phyloP scores from a whole-genome alignment of 2,888 invertebrate genomes.

The Boloria euphrosyne region DNA sequence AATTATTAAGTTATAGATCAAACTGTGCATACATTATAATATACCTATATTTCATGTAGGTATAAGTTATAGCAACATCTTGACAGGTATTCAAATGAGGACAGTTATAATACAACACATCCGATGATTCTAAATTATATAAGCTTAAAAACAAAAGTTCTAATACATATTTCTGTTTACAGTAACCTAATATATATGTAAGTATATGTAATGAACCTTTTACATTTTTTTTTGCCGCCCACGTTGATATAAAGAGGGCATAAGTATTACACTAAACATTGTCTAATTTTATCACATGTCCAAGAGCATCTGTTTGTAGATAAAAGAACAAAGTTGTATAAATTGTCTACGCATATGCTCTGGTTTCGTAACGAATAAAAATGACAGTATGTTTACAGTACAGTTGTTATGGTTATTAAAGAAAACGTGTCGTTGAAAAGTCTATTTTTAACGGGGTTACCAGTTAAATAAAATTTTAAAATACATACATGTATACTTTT shows the following conservation, averaged over 20 bases:
- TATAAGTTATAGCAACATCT: no score
- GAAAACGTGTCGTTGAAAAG: constrained; percentile 18
- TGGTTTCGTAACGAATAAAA: constrained; percentile 22
- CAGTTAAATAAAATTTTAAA: no score
- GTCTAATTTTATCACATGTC: constrained; percentile 18
- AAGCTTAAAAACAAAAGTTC: background rate
- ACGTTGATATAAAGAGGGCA: background rate
- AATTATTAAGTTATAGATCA: constrained; percentile 9
- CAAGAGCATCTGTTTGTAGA: constrained; percentile 20
- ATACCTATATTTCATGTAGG: background rate
- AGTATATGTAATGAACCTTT: background rate
- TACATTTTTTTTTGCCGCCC: background rate
- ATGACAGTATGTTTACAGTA: constrained; percentile 18
- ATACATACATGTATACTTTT: no score
- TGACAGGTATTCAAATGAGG: no score
- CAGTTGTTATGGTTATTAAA: constrained; percentile 23
- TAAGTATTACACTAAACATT: constrained; percentile 7
- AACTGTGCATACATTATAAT: background rate
- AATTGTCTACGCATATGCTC: constrained; percentile 22
- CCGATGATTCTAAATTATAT: no score
- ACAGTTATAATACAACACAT: no score
- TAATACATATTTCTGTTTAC: background rate
- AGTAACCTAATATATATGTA: background rate
- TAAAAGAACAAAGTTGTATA: constrained; percentile 23
- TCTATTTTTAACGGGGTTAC: no score